Base-by-base conservation (phyloP, 2,113 vertebrate genomes). In the Danionella cerebrum region DNA sequence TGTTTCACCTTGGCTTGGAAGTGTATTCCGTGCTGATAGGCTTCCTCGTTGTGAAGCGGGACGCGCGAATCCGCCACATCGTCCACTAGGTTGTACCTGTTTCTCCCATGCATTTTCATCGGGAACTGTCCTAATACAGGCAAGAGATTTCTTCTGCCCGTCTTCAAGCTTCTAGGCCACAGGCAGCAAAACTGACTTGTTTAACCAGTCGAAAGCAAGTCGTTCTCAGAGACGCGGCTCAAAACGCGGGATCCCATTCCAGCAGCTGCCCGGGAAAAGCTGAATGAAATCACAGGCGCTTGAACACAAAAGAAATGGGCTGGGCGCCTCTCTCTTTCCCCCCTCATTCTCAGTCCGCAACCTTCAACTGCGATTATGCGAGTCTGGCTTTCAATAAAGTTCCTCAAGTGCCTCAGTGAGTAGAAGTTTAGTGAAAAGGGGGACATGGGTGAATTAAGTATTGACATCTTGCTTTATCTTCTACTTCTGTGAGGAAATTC, bases 61-160 rank as follows among this genome's bases (percentile, higher is more conserved):
- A 92, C 81, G 82, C 92, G 86, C 6, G 91, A 89, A 76, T 95
- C 93, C 74, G 85, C 88, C 73, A 88, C 86, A 73, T 95, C 93
- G 76, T 94, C 93, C 88, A 95, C 93, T 85, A 92, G 90, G 83
- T 93, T 94, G 91, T 94, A 94, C 79, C 91, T 87, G 90, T 89
- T 94, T 83, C 89, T 86, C 57, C 79, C 84, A 12, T 90, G 91
- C 91, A 93, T 93, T 76, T 31, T 81, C 63, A 36, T 31, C 58
- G 27, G 54, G 41, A 4, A n/a, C 18, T 4, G 8, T 7, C 24
- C 45, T 29, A 18, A 21, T 4, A 6, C 6, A 13, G 29, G 36
- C 16, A 36, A 48, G 48, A 36, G 54, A 45, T n/a, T 16, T 27
- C 16, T 6, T 57, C 65, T 45, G 44, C 31, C 21, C 18, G n/a